Base-by-base conservation (phyloP, 2,113 vertebrate species). In the Pagrus major region DNA sequence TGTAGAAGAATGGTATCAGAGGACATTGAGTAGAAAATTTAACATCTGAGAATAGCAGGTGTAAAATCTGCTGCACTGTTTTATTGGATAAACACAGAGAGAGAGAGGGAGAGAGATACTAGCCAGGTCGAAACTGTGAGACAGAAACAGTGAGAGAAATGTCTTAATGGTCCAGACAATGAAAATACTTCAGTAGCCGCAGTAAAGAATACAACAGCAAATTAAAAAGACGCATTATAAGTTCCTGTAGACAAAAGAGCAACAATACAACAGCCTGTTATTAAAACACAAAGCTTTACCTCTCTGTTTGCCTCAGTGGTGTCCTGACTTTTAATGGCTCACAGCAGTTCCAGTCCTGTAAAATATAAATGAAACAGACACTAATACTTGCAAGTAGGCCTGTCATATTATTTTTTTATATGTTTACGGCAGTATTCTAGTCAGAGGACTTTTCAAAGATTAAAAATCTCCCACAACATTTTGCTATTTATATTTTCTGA, bases 251-350 rank as follows among this genome's bases (percentile, higher is more conserved):
- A 35, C 5, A 42, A 69, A 46, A 7, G 23, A 64, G 46, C 33
- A 27, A 46, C 42, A 59, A 5, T 46, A n/a, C 33, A 60, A 27
- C 52, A 65, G 29, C 16, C 37, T 72, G 31, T 37, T 37, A 37
- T 14, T 46, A 14, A 47, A 55, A 72, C 23, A 71, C 59, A 82
- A 82, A 65, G 54, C 54, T 72, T 55, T 55, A 41, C 14, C 35
- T n/a, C 10, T 72, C 33, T 41, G 25, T 60, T 39, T 41, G 0
- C 64, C 31, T 47, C 27, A 9, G 21, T 46, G 39, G 9, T 55
- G 47, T n/a, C 12, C 10, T 60, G 27, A 54, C 49, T 54, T 52
- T 42, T n/a, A 68, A 80, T 65, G 12, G 4, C 51, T 39, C 31
- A 47, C 31, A 49, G 33, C 61, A 27, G 21, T 11, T 49, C 27